These are phyloP conservation scores for Drosophila varians DNA, from an alignment of 1,140 invertebrate species.

Conservation along the genomic window DNA sequence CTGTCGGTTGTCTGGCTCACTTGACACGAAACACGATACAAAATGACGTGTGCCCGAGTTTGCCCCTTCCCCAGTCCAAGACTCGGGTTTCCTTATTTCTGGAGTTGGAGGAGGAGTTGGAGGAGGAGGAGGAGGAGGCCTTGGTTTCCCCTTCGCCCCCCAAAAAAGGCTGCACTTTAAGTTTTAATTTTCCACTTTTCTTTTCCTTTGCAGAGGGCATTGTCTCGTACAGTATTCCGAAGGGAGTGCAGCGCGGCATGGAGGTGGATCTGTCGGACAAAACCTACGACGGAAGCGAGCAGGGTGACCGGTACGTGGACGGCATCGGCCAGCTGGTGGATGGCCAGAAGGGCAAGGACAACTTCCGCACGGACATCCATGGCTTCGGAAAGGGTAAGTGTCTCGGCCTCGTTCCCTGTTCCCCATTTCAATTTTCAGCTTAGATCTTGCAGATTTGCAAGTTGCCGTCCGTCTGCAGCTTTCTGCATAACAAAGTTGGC, in stretches of 20 bases:
- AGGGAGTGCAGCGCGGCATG: conserved; percentile 91
- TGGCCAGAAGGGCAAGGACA: conserved; percentile 91
- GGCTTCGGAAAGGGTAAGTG: conserved; percentile 89
- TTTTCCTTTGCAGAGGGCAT: conserved; percentile 88
- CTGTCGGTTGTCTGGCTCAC: neutral
- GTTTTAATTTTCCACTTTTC: conserved; percentile 41
- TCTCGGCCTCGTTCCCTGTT: too few relatives aligned
- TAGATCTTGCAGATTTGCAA: neutral
- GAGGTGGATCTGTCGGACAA: conserved; percentile 94
- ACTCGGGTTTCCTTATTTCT: neutral
- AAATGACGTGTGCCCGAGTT: neutral
- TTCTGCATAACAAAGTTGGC: neutral
- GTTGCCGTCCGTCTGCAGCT: neutral
- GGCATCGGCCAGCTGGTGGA: conserved; percentile 97
- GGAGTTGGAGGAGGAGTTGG: neutral
- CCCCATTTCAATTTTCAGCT: conserved; percentile 1
- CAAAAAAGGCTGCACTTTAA: neutral
- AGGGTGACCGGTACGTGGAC: conserved; percentile 88
- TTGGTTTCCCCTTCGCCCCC: neutral
- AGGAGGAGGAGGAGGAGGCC: neutral
- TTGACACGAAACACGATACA: conserved; percentile 1
- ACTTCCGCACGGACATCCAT: conserved; percentile 89
- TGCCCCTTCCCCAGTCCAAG: too few relatives aligned
- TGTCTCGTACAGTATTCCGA: conserved; percentile 92
- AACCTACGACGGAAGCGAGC: conserved; percentile 95